Base-by-base conservation (phyloP, 2,797 vertebrate species). In the Sitta carolinensis region DNA sequence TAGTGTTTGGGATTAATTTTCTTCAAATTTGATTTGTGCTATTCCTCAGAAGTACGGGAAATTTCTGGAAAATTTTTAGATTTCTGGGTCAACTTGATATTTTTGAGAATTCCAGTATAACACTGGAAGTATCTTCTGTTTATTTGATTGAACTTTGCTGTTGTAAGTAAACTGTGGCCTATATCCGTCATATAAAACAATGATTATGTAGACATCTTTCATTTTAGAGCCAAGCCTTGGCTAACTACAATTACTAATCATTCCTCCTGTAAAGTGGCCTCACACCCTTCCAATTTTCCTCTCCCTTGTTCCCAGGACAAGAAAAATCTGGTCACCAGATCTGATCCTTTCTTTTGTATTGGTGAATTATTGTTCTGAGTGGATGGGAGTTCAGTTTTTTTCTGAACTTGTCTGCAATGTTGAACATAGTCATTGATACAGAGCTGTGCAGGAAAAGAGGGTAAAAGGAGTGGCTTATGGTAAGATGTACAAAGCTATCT, bases 131-230 rank as follows among this genome's bases (percentile, higher is more conserved):
- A 32, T 9, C 4, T 42, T 4, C 22, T 68, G 23, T 9, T 55
- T 78, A 32, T 47, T 48, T 76, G 2, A 19, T 48, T 76, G 2
- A 19, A 63, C 62, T 83, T 54, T 85, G 18, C 7, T 54, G 2
- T 48, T 12, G 2, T 17, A 40, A 42, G 11, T 40, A 36, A 89
- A n/a, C 5, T 0, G 0, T 51, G 22, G 7, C 2, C 3, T 27
- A 25, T 50, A 34, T 43, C 13, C 4, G 14, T 51, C 77, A 66
- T 23, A 59, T 73, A 47, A 83, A 78, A 11, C 4, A 69, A 6
- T 8, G 32, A 20, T 26, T 68, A n/a, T 3, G 17, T 7, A 38
- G 19, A 19, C 10, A 9, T 30, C 21, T 66, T 76, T 29, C 3
- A 0, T 14, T 83, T 83, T 77, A 17, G 36, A 85, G 23, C 27